Base-by-base conservation (phyloP, 1,140 invertebrate species). In the Holcopasites calliopsidis region DNA sequence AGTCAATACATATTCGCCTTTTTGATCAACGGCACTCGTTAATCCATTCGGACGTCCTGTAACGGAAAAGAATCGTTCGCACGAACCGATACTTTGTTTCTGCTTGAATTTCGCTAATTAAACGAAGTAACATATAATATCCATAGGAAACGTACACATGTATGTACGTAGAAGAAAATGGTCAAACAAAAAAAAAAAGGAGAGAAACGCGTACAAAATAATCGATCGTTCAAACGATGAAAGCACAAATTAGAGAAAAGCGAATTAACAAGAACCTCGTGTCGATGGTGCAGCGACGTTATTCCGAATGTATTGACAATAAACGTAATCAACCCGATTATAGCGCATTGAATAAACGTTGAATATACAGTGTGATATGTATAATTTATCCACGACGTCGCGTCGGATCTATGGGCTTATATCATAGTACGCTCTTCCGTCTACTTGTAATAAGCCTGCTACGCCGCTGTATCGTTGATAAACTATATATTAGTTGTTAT, bases 251-350 rank as follows among this genome's bases (percentile, higher is more conserved):
- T 13, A n/a, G n/a, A 3, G 7, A 23, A 28, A 18, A 11, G 13
- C 10, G 13, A n/a, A 6, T n/a, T 18, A 42, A 42, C 5, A 28
- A 75, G 50, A 42, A 31, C 35, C 42, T 57, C 64, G 47, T 74
- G 82, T 42, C 54, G 55, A 76, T 50, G 52, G 50, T 57, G 77
- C 88, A 89, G 87, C 81, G 88, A 90, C 87, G 86, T 77, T 83
- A 85, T 80, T 91, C 89, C 89, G 90, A 91, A 90, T 91, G 89
- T 85, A 90, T 90, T 91, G 89, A 90, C 90, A 91, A 91, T 90
- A 91, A 89, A 79, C 35, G 49, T 80, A 84, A 83, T 73, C 75
- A 71, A 47, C 11, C n/a, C 71, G 78, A 60, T 73, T 61, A 78
- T 81, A 70, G 62, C 64, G 31, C 55, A 83, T 70, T 77, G 82